Conservation (phyloP, 30 jellyfish, hydroid and myxozoan genomes). For the Clytia hemisphaerica region DNA sequence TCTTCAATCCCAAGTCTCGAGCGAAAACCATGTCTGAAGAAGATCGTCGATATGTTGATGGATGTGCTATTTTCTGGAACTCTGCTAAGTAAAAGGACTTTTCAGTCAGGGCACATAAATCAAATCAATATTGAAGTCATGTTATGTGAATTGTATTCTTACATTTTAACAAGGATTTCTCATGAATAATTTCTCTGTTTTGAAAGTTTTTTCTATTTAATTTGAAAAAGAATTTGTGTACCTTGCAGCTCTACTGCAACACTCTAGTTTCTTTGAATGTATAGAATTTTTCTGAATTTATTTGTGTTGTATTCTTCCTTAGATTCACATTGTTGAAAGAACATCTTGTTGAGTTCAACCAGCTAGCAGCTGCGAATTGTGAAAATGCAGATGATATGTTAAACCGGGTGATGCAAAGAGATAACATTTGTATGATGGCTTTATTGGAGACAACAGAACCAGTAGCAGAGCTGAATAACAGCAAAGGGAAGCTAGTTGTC, state of each 20-base stretch:
- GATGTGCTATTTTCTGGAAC: conserved; percentile 97
- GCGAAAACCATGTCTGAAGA: conserved; percentile 96
- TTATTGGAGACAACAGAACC: conserved; percentile 70
- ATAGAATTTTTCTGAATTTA: not conserved
- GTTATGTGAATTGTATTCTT: too few relatives aligned
- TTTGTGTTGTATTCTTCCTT: not conserved
- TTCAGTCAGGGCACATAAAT: too few relatives aligned
- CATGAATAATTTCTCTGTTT: too few relatives aligned
- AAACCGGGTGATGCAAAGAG: conserved; percentile 89
- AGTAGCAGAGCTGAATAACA: conserved; percentile 14
- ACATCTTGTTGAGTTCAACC: conserved; percentile 89
- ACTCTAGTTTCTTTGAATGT: not conserved
- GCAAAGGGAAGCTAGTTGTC: conserved; percentile 61
- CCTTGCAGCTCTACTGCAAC: not conserved
- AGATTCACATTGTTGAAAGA: conserved; percentile 77
- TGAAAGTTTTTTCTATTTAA: not conserved
- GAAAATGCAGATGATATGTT: conserved; percentile 95
- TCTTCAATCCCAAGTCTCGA: conserved; percentile 89
- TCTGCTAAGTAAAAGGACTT: conserved; percentile 68
- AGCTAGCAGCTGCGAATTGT: conserved; percentile 93
- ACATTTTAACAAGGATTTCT: too few relatives aligned
- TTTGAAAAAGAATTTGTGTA: not conserved
- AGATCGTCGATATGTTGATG: conserved; percentile 91
- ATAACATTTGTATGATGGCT: conserved; percentile 92
- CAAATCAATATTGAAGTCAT: too few relatives aligned